Percentiles rank a stretch among this genome's conserved stretches.
Conservation (phyloP, 2,888 invertebrate species). For the Tinea trinotella region DNA sequence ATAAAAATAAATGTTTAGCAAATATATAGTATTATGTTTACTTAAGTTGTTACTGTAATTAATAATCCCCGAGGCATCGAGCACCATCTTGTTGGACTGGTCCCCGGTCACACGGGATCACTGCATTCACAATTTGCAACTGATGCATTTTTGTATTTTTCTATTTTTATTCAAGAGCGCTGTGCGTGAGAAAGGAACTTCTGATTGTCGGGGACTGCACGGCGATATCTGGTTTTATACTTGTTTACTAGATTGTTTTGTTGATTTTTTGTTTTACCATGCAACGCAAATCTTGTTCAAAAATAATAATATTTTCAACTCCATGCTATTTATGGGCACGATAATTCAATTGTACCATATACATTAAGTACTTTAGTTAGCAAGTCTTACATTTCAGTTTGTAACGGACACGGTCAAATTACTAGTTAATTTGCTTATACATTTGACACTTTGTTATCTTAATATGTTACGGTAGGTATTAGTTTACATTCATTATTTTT, state of each 20-base stretch:
- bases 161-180: conserved; percentile 9
- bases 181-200: conserved; percentile 57
- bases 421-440: neutral
- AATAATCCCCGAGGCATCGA: conserved; percentile 1
- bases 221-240: conserved; percentile 11
- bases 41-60: conserved; percentile 10
- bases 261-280: neutral
- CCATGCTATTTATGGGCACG: neutral
- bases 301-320: neutral
- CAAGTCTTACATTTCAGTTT: neutral
- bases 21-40: neutral
- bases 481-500: too few species aligned
- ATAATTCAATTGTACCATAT: neutral
- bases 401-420: neutral
- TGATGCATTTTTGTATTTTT: conserved; percentile 15
- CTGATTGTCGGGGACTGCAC: conserved; percentile 32
- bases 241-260: neutral
- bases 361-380: neutral
- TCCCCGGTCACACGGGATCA: conserved; percentile 46
- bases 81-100: conserved; percentile 30
- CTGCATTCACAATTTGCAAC: conserved; percentile 17
- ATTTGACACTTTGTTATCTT: conserved; percentile 1
- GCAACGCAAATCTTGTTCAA: neutral
- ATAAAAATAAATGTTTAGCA: too few species aligned
- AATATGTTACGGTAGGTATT: too few species aligned